These are phyloP conservation scores for Dendroctonus valens DNA, from an alignment of 1,140 invertebrate genomes.

Conservation along the genomic window DNA sequence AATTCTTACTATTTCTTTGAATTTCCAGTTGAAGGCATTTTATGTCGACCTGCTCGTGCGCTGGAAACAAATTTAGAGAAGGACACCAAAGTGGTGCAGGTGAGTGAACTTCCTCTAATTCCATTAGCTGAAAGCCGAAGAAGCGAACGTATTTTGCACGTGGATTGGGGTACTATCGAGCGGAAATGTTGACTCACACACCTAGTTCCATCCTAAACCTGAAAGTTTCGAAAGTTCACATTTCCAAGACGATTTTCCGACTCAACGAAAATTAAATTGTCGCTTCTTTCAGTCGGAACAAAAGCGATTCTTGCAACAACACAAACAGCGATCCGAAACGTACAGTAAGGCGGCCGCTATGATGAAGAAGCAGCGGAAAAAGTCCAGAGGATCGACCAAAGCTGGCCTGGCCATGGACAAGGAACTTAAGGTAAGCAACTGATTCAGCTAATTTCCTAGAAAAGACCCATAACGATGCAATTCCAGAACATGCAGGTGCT, in stretches of 20 bases:
- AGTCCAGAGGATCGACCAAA: slow-evolving; percentile 75
- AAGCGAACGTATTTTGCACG: not conserved
- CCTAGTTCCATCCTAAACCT: too few species aligned
- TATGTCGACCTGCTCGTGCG: slow-evolving; percentile 88
- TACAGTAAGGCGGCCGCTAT: slow-evolving; percentile 85
- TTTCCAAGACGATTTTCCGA: too few species aligned
- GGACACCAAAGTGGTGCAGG: slow-evolving; percentile 90
- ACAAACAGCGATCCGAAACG: slow-evolving; percentile 82
- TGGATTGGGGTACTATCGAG: too few species aligned
- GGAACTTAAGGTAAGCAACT: slow-evolving; percentile 71
- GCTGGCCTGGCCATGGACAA: slow-evolving; percentile 80
- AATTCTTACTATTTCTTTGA: slow-evolving; percentile 33
- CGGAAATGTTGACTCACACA: too few species aligned
- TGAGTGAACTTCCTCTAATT: slow-evolving; percentile 46
- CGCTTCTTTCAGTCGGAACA: slow-evolving; percentile 72
- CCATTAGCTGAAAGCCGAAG: slow-evolving; percentile 1
- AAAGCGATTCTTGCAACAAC: slow-evolving; percentile 85
- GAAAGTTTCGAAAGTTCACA: too few species aligned
- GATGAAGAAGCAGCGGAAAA: slow-evolving; percentile 87
- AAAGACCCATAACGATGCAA: not conserved
- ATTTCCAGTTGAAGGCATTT: slow-evolving; percentile 84
- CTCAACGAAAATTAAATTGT: too few species aligned
- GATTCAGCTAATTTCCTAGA: not conserved
- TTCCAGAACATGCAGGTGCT: slow-evolving; percentile 82
- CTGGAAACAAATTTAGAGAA: slow-evolving; percentile 91